A percentile compares a stretch with the other conserved stretches of the same genome.
phyloP scores from a whole-genome alignment of 2,888 invertebrate species.

The Drosophila borborema region DNA sequence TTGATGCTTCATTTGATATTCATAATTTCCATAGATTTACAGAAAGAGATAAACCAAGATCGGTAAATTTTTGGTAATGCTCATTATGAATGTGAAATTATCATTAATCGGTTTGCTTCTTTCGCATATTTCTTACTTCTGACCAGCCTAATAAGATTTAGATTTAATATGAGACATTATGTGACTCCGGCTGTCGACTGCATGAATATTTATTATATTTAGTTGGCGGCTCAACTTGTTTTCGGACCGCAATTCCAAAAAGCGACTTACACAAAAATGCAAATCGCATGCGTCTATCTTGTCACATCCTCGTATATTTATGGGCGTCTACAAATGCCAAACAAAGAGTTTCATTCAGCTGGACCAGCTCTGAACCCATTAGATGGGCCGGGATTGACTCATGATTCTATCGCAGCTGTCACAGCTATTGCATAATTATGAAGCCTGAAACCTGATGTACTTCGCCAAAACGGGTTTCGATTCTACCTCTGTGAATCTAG shows the following conservation, averaged over 20 bases:
- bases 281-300: slow-evolving; percentile 34
- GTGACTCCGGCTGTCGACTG: slow-evolving; percentile 17
- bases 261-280: slow-evolving; percentile 50
- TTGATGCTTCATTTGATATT: not conserved
- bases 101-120: slow-evolving; percentile 21
- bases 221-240: slow-evolving; percentile 32
- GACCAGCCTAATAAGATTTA: slow-evolving; percentile 27
- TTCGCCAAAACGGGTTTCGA: slow-evolving; percentile 33
- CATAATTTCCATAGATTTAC: not conserved
- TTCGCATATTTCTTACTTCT: slow-evolving; percentile 21
- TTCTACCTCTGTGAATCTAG: slow-evolving; percentile 18
- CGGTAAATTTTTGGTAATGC: not conserved
- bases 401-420: slow-evolving; percentile 22
- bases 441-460: slow-evolving; percentile 7
- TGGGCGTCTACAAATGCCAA: slow-evolving; percentile 12
- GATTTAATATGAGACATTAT: slow-evolving; percentile 13
- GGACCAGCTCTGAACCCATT: slow-evolving; percentile 6
- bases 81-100: slow-evolving; percentile 28
- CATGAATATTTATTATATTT: slow-evolving; percentile 33
- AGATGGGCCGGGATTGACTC: slow-evolving; percentile 25
- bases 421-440: slow-evolving; percentile 18
- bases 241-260: slow-evolving; percentile 11
- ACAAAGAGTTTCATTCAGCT: slow-evolving; percentile 34
- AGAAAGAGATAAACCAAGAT: not conserved
- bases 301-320: slow-evolving; percentile 26